Evolutionary conservation across 1,140 invertebrate genomes (phyloP).

Genomic region (Colletes gigas): DNA sequence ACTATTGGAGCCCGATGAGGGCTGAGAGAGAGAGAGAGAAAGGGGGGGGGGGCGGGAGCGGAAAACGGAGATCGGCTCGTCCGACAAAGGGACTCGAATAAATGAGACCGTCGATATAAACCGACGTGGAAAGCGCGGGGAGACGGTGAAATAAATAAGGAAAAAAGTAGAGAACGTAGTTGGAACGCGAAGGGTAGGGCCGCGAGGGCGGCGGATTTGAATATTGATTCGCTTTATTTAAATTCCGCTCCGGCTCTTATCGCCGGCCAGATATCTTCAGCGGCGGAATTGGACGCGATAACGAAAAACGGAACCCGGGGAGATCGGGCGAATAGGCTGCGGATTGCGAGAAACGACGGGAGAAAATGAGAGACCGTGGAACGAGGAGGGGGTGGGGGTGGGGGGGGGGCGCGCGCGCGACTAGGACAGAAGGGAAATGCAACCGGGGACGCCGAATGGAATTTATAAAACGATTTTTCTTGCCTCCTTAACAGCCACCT

Average conservation of each 20-base stretch:
- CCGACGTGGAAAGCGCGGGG: slow-evolving; percentile 38
- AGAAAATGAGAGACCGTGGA: slow-evolving; percentile 43
- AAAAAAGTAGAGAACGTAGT: slow-evolving; percentile 21
- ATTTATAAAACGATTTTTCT: slow-evolving; percentile 69
- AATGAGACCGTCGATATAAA: slow-evolving; percentile 71
- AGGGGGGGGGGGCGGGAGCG: too few species aligned
- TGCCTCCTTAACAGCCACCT: slow-evolving; percentile 39
- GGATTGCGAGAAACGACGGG: slow-evolving; percentile 51
- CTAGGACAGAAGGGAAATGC: slow-evolving; percentile 63
- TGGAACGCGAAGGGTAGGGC: neutral
- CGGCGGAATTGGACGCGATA: slow-evolving; percentile 79
- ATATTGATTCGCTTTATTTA: slow-evolving; percentile 81
- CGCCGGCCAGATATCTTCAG: slow-evolving; percentile 75
- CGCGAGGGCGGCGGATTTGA: slow-evolving; percentile 71
- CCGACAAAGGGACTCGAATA: slow-evolving; percentile 75
- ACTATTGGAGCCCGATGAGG: slow-evolving; percentile 44
- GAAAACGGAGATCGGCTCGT: slow-evolving; percentile 63
- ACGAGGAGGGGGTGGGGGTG: neutral
- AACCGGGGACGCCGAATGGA: slow-evolving; percentile 53
- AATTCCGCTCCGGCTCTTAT: slow-evolving; percentile 76
- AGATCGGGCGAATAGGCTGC: slow-evolving; percentile 68
- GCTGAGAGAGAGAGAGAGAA: neutral
- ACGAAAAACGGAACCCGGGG: slow-evolving; percentile 74
- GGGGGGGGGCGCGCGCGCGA: too few species aligned
- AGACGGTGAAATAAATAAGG: slow-evolving; percentile 58